Base-by-base conservation (phyloP, 2,113 vertebrate genomes). In the Heloderma charlesbogerti region DNA sequence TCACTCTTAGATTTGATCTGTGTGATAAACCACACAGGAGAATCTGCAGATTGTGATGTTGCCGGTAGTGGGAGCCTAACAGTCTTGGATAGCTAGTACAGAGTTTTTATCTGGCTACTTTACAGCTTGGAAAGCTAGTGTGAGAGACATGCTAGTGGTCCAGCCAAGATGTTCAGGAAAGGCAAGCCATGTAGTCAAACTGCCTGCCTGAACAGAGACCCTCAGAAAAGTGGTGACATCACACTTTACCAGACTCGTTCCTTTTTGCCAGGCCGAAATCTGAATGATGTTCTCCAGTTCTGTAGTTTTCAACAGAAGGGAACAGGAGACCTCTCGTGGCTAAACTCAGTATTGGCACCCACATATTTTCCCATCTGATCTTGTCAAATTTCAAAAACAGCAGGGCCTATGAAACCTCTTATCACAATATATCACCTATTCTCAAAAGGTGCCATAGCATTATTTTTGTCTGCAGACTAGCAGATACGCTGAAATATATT, bases 291-390 rank as follows among this genome's bases (percentile, higher is more conserved):
- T 91, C 77, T 67, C 3, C 80, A 48, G 37, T 48, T 51, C 27
- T 0, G 0, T 3, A 88, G 8, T 51, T 87, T 34, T 48, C 45
- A 94, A 72, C 27, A 88, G 92, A 90, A 92, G 88, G 91, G 94
- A 90, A 80, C 71, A 94, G 29, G 94, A 94, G 96, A 92, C 96
- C 95, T 94, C 96, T 96, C 92, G 96, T 81, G 96, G 96, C 85
- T 89, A 85, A 66, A 79, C 43, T 69, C 5, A 92, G 90, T 66
- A 91, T 88, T 91, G 93, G 91, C 94, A 94, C 34, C 12, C 83
- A 87, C 74, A 22, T 22, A 12, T 82, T 57, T 66, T 16, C 10
- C 2, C 57, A 27, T 16, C 5, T 25, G 72, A 78, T 67, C 9
- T 67, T 72, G n/a, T 71, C 1, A n/a, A 69, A 88, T 8, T 15